phyloP scores from a whole-genome alignment of 2,797 vertebrate genomes.

The Thalassophryne amazonica region DNA sequence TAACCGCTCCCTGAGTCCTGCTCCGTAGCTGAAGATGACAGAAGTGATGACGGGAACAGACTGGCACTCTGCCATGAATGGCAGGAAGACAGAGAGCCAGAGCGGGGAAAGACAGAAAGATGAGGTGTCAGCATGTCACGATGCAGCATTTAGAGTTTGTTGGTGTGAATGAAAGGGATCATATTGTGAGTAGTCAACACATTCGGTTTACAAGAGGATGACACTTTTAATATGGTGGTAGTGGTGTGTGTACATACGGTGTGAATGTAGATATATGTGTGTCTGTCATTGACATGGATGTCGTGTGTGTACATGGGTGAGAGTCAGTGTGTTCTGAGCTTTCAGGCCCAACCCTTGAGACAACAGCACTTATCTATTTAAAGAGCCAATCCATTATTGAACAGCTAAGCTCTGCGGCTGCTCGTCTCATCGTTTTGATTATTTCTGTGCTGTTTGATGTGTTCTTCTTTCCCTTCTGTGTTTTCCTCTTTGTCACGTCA shows the following conservation, averaged over 20 bases:
- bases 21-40: background rate
- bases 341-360: conserved; percentile 35
- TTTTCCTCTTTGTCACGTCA: background rate
- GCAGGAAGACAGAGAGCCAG: conserved; percentile 24
- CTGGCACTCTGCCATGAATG: conserved; percentile 24
- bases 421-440: background rate
- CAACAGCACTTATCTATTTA: conserved; percentile 56
- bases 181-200: conserved; percentile 47
- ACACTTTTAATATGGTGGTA: conserved; percentile 1
- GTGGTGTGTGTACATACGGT: background rate
- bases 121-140: conserved; percentile 35
- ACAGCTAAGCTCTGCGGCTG: conserved; percentile 34
- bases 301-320: background rate
- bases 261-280: background rate
- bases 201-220: conserved; percentile 26
- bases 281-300: background rate
- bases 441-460: conserved; percentile 1
- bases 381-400: conserved; percentile 75
- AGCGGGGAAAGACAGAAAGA: conserved; percentile 3
- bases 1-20: conserved; percentile 20
- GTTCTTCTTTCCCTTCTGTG: background rate
- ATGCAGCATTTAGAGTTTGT: conserved; percentile 30
- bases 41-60: conserved; percentile 21
- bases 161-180: conserved; percentile 22
- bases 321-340: conserved; percentile 36